Evolutionary conservation across 2,113 vertebrate species (phyloP).

Genomic region (Pimephales promelas): DNA sequence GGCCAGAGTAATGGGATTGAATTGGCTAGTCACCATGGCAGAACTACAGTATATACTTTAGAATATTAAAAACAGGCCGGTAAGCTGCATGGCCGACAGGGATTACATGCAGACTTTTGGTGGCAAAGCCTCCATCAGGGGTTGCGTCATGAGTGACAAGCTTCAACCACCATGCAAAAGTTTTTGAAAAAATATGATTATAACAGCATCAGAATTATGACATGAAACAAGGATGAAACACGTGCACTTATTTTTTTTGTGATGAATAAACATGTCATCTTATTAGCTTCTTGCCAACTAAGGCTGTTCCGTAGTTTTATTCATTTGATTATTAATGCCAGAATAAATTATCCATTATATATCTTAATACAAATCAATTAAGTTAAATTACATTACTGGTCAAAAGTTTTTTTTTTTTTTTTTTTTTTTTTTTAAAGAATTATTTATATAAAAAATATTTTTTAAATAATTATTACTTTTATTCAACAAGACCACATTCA

Average conservation of each 20-base stretch:
- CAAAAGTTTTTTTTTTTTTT: no score
- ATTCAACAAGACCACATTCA: neutral
- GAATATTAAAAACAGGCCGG: slow-evolving; percentile 32
- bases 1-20: slow-evolving; percentile 44
- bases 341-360: neutral
- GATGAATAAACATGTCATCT: neutral
- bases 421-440: no score
- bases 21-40: slow-evolving; percentile 22
- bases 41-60: slow-evolving; percentile 36
- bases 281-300: neutral
- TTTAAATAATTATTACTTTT: no score
- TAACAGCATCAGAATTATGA: neutral
- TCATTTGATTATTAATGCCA: neutral
- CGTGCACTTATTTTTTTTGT: neutral
- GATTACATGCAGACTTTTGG: slow-evolving; percentile 28
- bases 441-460: no score
- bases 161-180: neutral
- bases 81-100: slow-evolving; percentile 11
- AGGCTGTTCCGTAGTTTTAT: neutral
- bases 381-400: neutral
- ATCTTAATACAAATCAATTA: neutral
- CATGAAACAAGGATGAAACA: neutral
- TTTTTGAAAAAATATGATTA: neutral
- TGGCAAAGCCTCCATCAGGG: slow-evolving; percentile 4
- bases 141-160: neutral